phyloP scores from a whole-genome alignment of 2,113 vertebrate genomes.

The Nyctereutes procyonoides region DNA sequence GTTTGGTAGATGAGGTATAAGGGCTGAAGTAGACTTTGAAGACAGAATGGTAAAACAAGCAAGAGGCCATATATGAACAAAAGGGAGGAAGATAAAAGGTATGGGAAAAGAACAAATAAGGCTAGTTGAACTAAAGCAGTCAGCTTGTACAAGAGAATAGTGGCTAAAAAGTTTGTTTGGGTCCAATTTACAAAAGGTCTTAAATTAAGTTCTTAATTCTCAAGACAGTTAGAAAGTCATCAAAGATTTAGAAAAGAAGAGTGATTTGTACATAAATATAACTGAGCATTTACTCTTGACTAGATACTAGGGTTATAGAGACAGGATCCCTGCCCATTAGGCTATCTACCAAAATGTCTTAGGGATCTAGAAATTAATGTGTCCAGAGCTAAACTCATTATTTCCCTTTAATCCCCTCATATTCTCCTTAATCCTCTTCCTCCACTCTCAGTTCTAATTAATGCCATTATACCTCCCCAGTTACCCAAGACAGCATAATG shows the following conservation, averaged over 20 bases:
- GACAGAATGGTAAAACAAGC: neutral
- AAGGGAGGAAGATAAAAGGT: neutral
- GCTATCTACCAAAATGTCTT: constrained; percentile 33
- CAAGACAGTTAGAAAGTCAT: neutral
- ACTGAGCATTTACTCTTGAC: neutral
- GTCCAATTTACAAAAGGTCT: constrained; percentile 28
- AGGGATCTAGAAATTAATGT: constrained; percentile 24
- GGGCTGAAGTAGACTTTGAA: neutral
- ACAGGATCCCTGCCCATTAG: neutral
- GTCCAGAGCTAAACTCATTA: constrained; percentile 5
- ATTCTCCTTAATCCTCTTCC: neutral
- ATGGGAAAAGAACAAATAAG: neutral
- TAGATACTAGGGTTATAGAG: neutral
- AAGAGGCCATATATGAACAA: neutral
- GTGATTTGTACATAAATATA: constrained; percentile 11
- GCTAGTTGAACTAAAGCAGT: neutral
- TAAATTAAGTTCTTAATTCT: constrained; percentile 43
- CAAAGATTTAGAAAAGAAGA: constrained; percentile 39
- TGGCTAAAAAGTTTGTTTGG: neutral
- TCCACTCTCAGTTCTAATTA: constrained; percentile 30
- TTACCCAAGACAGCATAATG: neutral
- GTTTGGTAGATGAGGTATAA: neutral
- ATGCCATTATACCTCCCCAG: neutral
- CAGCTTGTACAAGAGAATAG: neutral
- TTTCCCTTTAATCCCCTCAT: constrained; percentile 28